Conservation (phyloP, 2,113 vertebrate species). For the Pan paniscus region DNA sequence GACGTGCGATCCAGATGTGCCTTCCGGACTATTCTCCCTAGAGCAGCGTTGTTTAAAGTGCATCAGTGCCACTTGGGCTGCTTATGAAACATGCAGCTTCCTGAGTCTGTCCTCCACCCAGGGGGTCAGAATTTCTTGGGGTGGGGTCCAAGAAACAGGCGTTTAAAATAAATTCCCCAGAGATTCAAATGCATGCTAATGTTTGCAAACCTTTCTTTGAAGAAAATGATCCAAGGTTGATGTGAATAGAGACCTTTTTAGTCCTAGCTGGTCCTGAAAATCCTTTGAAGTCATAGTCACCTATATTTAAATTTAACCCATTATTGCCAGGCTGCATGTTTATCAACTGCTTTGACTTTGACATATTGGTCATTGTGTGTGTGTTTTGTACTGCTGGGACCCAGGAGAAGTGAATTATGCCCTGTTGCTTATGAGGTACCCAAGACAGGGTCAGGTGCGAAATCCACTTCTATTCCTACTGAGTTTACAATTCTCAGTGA, state of each 20-base stretch:
- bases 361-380: neutral
- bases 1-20: neutral
- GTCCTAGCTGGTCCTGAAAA: neutral
- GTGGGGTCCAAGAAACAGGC: neutral
- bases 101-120: neutral
- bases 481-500: rapidly evolving
- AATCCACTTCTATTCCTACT: neutral
- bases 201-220: neutral
- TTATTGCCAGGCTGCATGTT: neutral
- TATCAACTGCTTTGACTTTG: neutral
- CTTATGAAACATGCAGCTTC: neutral
- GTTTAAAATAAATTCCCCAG: neutral
- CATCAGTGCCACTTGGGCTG: rapidly evolving
- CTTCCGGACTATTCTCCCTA: rapidly evolving
- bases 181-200: rapidly evolving
- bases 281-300: neutral
- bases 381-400: neutral
- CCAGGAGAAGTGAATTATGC: neutral
- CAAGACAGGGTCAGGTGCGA: neutral
- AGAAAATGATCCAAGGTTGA: neutral
- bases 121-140: neutral
- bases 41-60: rapidly evolving
- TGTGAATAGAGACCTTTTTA: neutral
- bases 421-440: neutral
- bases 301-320: neutral